phyloP scores from a whole-genome alignment of 2,888 invertebrate species.

The Copidosoma aretas region DNA sequence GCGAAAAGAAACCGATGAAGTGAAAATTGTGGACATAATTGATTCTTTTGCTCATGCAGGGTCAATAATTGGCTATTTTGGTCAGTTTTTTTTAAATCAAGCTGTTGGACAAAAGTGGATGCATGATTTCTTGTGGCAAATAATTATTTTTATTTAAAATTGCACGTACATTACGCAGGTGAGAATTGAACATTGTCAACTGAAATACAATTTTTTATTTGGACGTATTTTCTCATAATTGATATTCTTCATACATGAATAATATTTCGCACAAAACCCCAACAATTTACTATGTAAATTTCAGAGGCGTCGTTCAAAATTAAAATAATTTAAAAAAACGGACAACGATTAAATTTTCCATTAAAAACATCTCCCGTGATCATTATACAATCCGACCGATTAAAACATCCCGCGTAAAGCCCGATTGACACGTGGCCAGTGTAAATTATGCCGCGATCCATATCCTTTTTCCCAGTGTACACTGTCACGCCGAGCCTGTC shows the following conservation, averaged over 20 bases:
- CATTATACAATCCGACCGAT: neutral
- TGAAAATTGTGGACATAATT: neutral
- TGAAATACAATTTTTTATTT: no score
- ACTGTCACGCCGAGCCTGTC: neutral
- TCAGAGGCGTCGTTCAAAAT: no score
- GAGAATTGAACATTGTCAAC: no score
- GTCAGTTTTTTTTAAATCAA: no score
- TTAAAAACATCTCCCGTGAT: neutral
- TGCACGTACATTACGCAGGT: no score
- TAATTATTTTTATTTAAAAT: no score
- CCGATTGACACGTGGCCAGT: constrained; percentile 8
- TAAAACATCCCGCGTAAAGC: constrained; percentile 27
- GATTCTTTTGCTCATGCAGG: neutral
- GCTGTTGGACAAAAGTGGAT: no score
- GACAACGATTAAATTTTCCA: constrained; percentile 6
- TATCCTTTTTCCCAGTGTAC: neutral
- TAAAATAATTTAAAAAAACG: neutral
- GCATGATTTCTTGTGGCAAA: no score
- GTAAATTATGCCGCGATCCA: constrained; percentile 1
- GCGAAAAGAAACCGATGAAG: neutral
- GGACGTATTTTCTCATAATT: neutral
- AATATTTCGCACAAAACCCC: neutral
- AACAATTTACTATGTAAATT: no score
- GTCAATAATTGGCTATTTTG: no score
- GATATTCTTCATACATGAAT: neutral